Evolutionary conservation across 2,113 vertebrate genomes (phyloP).

Genomic region (Taxidea taxus): DNA sequence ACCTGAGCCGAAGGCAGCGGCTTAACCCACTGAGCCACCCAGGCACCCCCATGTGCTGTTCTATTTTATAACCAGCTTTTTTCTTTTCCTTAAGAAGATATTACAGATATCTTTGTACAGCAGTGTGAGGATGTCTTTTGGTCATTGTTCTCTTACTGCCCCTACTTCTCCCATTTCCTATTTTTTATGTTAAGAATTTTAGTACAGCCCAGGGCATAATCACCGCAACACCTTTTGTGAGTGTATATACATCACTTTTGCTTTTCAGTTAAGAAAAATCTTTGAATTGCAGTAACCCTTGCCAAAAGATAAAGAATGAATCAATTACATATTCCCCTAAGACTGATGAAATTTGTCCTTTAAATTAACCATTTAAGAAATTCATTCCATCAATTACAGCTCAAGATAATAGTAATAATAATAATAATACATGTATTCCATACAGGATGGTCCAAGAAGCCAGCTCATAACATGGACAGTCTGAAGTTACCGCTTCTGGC

Average conservation of each 20-base stretch:
- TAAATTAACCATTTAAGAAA: conserved; percentile 13
- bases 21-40: too few species aligned
- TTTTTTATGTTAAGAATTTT: conserved; percentile 44
- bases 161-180: not conserved
- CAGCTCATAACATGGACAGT: not conserved
- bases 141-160: not conserved
- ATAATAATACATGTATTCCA: not conserved
- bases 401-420: not conserved
- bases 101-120: not conserved
- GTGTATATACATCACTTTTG: not conserved
- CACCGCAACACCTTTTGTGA: not conserved
- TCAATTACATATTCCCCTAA: conserved; percentile 11
- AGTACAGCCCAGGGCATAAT: not conserved
- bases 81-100: not conserved
- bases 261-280: conserved; percentile 22
- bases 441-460: not conserved
- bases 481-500: not conserved
- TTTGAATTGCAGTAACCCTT: not conserved
- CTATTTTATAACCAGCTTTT: conserved; percentile 1
- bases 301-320: conserved; percentile 49
- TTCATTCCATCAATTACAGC: not conserved
- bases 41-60: too few species aligned
- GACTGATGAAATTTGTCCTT: conserved; percentile 13
- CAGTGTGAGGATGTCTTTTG: not conserved
- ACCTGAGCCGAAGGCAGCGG: too few species aligned